A percentile compares a stretch with the other conserved stretches of the same genome.
phyloP scores from a whole-genome alignment of 2,888 invertebrate species.

The Noctuana brunneofusca region DNA sequence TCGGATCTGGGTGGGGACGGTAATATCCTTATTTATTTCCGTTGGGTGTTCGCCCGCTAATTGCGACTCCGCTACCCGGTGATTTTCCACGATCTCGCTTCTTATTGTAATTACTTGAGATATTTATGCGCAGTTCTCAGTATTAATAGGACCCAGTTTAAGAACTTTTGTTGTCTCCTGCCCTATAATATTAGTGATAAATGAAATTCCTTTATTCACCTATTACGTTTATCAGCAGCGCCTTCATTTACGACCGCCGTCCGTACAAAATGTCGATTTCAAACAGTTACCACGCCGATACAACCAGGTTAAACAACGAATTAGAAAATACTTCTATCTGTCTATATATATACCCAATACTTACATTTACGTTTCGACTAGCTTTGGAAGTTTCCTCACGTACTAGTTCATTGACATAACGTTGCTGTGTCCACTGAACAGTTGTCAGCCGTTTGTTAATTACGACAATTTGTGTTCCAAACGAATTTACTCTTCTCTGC shows the following conservation, averaged over 20 bases:
- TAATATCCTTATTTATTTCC: conserved; percentile 47
- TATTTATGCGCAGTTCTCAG: conserved; percentile 47
- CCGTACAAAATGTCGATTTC: conserved; percentile 45
- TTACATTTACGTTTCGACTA: not conserved
- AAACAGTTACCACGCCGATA: conserved; percentile 47
- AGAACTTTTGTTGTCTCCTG: conserved; percentile 40
- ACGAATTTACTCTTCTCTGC: not conserved
- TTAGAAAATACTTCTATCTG: conserved; percentile 50
- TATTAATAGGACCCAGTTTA: conserved; percentile 41
- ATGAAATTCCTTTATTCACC: conserved; percentile 33
- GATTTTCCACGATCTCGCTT: conserved; percentile 72
- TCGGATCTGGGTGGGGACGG: conserved; percentile 21
- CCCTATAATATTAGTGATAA: conserved; percentile 37
- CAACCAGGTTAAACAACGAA: conserved; percentile 54
- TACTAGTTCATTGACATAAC: conserved; percentile 1
- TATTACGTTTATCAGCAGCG: conserved; percentile 21
- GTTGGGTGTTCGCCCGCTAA: conserved; percentile 77
- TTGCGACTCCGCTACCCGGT: conserved; percentile 72
- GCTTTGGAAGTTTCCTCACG: not conserved
- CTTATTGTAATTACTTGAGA: conserved; percentile 48
- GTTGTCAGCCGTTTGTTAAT: conserved; percentile 9
- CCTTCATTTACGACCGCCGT: conserved; percentile 38
- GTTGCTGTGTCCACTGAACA: not conserved
- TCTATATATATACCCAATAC: not conserved
- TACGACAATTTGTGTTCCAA: not conserved